Conservation (phyloP, 1,140 invertebrate species). For the Bombus ignitus region DNA sequence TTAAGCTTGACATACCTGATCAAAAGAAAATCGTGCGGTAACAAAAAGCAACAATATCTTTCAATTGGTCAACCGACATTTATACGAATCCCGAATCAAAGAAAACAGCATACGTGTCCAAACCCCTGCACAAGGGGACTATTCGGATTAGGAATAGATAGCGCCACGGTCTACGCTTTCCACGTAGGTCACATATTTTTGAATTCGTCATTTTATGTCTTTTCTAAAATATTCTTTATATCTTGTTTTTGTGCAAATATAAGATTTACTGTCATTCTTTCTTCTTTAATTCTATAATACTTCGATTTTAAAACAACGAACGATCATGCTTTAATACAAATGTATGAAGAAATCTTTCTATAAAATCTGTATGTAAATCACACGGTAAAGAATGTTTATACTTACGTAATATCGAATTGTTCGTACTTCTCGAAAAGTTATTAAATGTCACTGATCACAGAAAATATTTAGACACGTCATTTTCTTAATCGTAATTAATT, state of each 20-base stretch:
- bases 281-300: not conserved
- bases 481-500: not conserved
- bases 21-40: slow-evolving; percentile 20
- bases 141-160: not conserved
- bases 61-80: slow-evolving; percentile 60
- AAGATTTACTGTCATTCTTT: too few relatives aligned
- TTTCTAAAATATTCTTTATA: slow-evolving; percentile 17
- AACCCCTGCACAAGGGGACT: slow-evolving; percentile 18
- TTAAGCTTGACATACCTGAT: slow-evolving; percentile 30
- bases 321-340: not conserved
- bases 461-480: not conserved
- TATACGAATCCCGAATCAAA: slow-evolving; percentile 37
- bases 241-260: not conserved
- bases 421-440: not conserved
- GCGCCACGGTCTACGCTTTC: slow-evolving; percentile 9
- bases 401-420: not conserved
- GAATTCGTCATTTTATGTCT: not conserved
- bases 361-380: not conserved
- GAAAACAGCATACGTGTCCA: slow-evolving; percentile 72
- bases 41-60: slow-evolving; percentile 16
- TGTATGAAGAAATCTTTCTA: not conserved
- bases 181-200: not conserved
- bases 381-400: not conserved
- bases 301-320: not conserved
- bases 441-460: not conserved